Evolutionary conservation across 2,797 vertebrate genomes (phyloP).

Genomic region (Crenuchus spilurus): DNA sequence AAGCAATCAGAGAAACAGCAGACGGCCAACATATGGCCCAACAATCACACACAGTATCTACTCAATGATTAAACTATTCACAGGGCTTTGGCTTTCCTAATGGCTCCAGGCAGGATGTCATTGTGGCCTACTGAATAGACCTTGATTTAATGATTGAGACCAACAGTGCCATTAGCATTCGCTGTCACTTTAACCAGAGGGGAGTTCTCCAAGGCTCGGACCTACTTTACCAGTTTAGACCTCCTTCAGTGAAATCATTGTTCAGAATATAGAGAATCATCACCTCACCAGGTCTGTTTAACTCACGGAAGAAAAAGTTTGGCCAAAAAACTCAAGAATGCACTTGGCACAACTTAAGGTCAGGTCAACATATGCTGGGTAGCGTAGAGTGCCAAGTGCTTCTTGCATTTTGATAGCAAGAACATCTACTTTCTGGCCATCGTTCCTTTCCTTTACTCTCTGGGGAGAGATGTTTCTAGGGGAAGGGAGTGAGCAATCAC

Average conservation of each 20-base stretch:
- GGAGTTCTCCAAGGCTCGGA: neutral
- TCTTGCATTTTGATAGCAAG: constrained; percentile 29
- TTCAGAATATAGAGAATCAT: neutral
- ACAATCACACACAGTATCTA: constrained; percentile 15
- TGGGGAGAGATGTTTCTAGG: neutral
- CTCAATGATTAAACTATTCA: constrained; percentile 40
- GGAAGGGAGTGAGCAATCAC: neutral
- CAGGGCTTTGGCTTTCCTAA: constrained; percentile 27
- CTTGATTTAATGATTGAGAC: constrained; percentile 36
- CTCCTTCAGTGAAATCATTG: neutral
- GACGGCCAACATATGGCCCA: constrained; percentile 13
- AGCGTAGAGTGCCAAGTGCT: neutral
- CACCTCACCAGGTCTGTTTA: constrained; percentile 2
- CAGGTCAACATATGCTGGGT: neutral
- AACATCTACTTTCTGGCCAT: neutral
- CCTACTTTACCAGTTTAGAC: neutral
- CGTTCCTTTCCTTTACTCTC: neutral
- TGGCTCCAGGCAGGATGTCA: constrained; percentile 33
- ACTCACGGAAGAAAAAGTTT: constrained; percentile 4
- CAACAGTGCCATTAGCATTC: constrained; percentile 21
- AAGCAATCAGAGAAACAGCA: constrained; percentile 12
- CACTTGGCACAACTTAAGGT: constrained; percentile 5
- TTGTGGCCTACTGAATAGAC: constrained; percentile 29
- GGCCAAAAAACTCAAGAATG: constrained; percentile 10
- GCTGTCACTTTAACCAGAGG: constrained; percentile 7